phyloP scores from a whole-genome alignment of 23 tunicate species.

The Oikopleura vanhoeffeni region DNA sequence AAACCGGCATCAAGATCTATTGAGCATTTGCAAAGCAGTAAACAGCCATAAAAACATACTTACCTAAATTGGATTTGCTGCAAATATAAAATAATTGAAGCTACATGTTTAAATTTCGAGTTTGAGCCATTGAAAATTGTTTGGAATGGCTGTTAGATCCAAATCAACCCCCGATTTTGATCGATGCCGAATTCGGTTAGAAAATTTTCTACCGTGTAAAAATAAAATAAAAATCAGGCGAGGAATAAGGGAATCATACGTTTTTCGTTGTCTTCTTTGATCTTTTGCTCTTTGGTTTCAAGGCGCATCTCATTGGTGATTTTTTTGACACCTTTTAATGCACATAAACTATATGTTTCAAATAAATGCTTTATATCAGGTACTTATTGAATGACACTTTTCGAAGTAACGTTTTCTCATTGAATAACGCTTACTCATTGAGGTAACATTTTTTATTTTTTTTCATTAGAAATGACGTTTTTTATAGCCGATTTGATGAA shows the following conservation, averaged over 20 bases:
- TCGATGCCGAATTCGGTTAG: not conserved
- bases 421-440: too few species aligned
- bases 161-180: not conserved
- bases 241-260: not conserved
- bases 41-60: not conserved
- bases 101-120: constrained; percentile 3
- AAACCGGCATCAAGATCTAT: not conserved
- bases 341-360: too few species aligned
- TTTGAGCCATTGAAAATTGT: constrained; percentile 1
- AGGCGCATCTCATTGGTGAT: not conserved
- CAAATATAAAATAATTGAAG: not conserved
- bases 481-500: too few species aligned
- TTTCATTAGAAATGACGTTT: too few species aligned
- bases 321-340: not conserved
- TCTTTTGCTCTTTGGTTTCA: not conserved
- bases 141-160: not conserved
- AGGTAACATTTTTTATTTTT: too few species aligned
- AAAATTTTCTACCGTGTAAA: not conserved
- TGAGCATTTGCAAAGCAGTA: constrained; percentile 11
- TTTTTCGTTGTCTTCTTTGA: not conserved
- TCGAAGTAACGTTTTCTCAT: too few species aligned
- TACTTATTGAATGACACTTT: too few species aligned
- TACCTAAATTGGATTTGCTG: not conserved
- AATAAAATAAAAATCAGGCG: not conserved
- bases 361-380: too few species aligned